phyloP scores from a whole-genome alignment of 2,888 invertebrate species.

The Neoaliturus tenellus region DNA sequence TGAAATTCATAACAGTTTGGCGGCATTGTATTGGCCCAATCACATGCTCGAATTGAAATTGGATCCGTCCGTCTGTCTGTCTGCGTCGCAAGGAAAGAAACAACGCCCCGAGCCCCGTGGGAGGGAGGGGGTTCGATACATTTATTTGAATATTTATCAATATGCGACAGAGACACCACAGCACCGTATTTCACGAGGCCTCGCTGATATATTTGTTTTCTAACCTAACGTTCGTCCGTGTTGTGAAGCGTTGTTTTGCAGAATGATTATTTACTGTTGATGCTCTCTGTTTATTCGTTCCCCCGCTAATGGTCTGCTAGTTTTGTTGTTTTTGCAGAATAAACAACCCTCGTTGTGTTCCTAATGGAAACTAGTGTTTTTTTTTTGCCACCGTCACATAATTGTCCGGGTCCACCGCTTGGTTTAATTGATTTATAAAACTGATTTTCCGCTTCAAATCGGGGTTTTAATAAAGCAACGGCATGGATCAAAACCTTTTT shows the following conservation, averaged over 20 bases:
- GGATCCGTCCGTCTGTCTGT: constrained; percentile 42
- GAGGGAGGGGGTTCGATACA: constrained; percentile 20
- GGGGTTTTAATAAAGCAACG: too few species aligned
- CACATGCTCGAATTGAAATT: constrained; percentile 54
- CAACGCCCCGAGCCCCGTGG: not conserved
- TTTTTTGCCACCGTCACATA: not conserved
- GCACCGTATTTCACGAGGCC: constrained; percentile 30
- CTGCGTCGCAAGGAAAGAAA: constrained; percentile 41
- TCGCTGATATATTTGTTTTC: constrained; percentile 47
- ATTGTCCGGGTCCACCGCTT: not conserved
- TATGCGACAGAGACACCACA: constrained; percentile 17
- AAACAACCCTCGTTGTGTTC: not conserved
- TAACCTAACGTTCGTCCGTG: constrained; percentile 39
- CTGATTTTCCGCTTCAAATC: too few species aligned
- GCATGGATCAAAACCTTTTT: too few species aligned
- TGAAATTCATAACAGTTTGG: constrained; percentile 53
- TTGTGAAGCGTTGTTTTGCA: constrained; percentile 7
- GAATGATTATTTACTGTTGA: constrained; percentile 26
- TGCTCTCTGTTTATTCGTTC: not conserved
- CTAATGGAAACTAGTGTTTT: constrained; percentile 13
- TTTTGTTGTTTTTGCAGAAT: constrained; percentile 15
- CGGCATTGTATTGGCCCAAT: constrained; percentile 53
- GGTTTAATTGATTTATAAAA: not conserved
- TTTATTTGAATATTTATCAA: constrained; percentile 52
- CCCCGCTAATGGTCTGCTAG: not conserved